These are phyloP conservation scores for Balaeniceps rex DNA, from an alignment of 2,113 vertebrate species.

Conservation along the genomic window DNA sequence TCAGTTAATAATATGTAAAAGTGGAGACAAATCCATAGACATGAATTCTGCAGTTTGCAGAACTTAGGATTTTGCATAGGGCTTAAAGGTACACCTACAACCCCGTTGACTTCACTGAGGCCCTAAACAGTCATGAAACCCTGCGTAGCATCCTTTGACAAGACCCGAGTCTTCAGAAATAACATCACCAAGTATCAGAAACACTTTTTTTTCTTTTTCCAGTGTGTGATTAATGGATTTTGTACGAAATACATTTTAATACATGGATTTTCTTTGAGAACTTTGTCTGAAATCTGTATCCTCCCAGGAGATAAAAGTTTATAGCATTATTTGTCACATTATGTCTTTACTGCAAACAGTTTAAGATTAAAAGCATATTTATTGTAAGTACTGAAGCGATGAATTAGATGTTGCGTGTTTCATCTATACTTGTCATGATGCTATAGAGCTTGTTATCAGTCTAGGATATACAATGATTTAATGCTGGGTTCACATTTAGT, in stretches of 20 bases:
- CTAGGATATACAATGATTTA: slow-evolving; percentile 19
- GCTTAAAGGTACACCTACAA: not conserved
- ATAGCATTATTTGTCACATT: slow-evolving; percentile 1
- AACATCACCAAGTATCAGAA: not conserved
- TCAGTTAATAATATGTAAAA: not conserved
- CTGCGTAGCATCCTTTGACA: not conserved
- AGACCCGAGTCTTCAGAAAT: not conserved
- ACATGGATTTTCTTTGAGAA: not conserved
- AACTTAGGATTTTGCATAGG: not conserved
- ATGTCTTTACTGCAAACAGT: not conserved
- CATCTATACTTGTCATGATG: slow-evolving; percentile 35
- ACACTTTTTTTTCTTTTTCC: not conserved
- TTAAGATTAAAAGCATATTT: slow-evolving; percentile 52
- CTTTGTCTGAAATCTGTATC: not conserved
- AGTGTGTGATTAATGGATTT: not conserved
- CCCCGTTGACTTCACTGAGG: not conserved
- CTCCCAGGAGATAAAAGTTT: not conserved
- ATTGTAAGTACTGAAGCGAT: not conserved
- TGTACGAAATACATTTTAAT: not conserved
- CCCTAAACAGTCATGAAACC: not conserved
- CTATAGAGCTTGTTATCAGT: slow-evolving; percentile 22
- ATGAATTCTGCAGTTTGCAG: not conserved
- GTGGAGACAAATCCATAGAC: not conserved
- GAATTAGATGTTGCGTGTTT: slow-evolving; percentile 36
- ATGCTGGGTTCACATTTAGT: not conserved